Base-by-base conservation (phyloP, 2,888 invertebrate species). In the Sthenelais limicola region DNA sequence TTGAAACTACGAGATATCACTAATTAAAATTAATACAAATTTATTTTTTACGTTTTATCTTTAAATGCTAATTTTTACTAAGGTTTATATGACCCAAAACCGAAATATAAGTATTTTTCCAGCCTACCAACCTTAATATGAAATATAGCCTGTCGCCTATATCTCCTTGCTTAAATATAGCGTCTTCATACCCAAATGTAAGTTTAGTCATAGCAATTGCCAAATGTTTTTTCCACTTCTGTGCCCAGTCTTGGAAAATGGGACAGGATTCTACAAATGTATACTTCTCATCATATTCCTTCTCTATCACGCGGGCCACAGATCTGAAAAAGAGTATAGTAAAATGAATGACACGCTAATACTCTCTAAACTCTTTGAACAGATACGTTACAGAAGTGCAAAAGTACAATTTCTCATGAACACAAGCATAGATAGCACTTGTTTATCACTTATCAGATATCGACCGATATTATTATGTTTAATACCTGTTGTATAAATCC, bases 111-210 rank as follows among this genome's bases (percentile, higher is more conserved):
- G 43, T 43, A 43, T 43, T 15, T 15, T 43, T 15, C 9, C 9
- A 43, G 9, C 12, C 43, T 33, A 51, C 74, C 69, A 76, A 87
- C 87, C 82, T 83, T 3, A 86, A 76, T n/a, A 87, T 81, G 76
- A 86, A 86, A 73, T 85, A 87, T n/a, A 86, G 83, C 70, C 81
- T 83, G 0, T 79, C 75, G 0, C 83, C 82, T 3, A 78, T 75
- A 3, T 84, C 84, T 15, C 86, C 86, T 70, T 87, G 87, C 67
- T 79, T 74, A 3, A 47, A 21, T 9, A 67, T 67, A 7, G 24
- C 26, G 32, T 47, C 67, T 18, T 67, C 67, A n/a, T 67, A 67
- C 18, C 48, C 30, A 48, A 9, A 47, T n/a, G 5, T 48, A n/a
- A 9, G 3, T 18, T 48, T 67, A 12, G 48, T 48, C 47, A 67